These are phyloP conservation scores for Trichomalopsis sarcophagae DNA, from an alignment of 1,140 invertebrate genomes.

Conservation along the genomic window DNA sequence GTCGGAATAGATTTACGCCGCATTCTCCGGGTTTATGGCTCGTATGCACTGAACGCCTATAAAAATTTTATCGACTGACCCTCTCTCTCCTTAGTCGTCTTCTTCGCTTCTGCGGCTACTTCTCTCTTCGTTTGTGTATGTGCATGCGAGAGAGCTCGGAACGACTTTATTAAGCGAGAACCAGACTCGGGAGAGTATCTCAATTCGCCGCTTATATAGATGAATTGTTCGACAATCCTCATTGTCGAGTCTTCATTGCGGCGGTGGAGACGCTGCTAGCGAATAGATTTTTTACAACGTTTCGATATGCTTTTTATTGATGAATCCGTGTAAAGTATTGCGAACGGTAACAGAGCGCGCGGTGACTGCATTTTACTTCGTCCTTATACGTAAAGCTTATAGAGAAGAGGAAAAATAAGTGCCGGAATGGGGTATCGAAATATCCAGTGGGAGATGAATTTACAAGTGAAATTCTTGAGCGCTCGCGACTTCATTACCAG, in stretches of 20 bases:
- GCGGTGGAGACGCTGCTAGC: neutral
- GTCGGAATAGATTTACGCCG: conserved; percentile 66
- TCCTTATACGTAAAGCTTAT: neutral
- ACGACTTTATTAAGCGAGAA: conserved; percentile 38
- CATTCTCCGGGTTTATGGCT: conserved; percentile 65
- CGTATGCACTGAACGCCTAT: conserved; percentile 59
- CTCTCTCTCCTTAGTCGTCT: conserved; percentile 21
- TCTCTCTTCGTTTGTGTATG: neutral
- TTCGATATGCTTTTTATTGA: neutral
- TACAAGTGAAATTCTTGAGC: conserved; percentile 73
- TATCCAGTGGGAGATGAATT: conserved; percentile 72
- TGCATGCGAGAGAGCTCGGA: neutral
- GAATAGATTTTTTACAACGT: neutral
- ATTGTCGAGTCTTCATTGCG: conserved; percentile 38
- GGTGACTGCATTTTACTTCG: neutral
- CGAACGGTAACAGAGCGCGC: neutral
- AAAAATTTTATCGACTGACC: conserved; percentile 55
- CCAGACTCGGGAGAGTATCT: conserved; percentile 16
- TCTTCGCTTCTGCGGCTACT: neutral
- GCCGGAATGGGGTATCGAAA: conserved; percentile 65
- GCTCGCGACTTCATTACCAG: conserved; percentile 71
- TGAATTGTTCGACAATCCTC: conserved; percentile 27
- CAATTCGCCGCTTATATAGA: conserved; percentile 47
- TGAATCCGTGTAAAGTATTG: neutral
- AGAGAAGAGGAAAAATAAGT: conserved; percentile 8